These are phyloP conservation scores for Stenopsyche tienmushanensis DNA, from an alignment of 1,140 invertebrate genomes.

Conservation along the genomic window DNA sequence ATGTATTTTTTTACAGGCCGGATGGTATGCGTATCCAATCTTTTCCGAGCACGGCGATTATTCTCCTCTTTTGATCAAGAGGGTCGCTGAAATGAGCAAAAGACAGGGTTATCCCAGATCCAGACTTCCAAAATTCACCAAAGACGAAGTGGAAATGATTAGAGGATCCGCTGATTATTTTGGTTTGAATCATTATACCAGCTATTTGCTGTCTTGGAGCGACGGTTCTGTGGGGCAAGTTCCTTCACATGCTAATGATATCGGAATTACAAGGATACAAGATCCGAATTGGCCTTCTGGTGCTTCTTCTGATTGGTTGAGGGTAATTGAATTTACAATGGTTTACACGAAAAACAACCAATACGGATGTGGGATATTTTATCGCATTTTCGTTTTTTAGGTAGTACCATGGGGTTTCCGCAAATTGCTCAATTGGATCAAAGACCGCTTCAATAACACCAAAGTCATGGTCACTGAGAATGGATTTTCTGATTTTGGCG, in stretches of 20 bases:
- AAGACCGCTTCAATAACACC: conserved; percentile 58
- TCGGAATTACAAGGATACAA: conserved; percentile 52
- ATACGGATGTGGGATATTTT: too few relatives aligned
- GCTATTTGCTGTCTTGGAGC: conserved; percentile 52
- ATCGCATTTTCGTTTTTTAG: conserved; percentile 30
- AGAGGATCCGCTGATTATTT: conserved; percentile 61
- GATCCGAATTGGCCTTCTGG: conserved; percentile 54
- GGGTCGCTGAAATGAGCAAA: conserved; percentile 60
- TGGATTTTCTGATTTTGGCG: conserved; percentile 58
- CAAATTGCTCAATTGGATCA: conserved; percentile 57
- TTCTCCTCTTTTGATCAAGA: conserved; percentile 62
- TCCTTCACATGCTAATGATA: conserved; percentile 54
- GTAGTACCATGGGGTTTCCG: conserved; percentile 40
- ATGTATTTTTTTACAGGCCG: conserved; percentile 51
- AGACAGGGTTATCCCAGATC: conserved; percentile 62
- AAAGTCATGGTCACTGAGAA: conserved; percentile 65
- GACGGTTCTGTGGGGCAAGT: conserved; percentile 48
- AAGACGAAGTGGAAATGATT: conserved; percentile 59
- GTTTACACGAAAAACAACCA: background rate
- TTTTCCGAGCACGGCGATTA: conserved; percentile 67
- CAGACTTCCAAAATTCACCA: conserved; percentile 63
- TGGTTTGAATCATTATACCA: conserved; percentile 64
- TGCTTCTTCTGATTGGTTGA: conserved; percentile 54
- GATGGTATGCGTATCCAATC: conserved; percentile 69
- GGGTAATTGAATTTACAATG: conserved; percentile 43